Conservation (phyloP, 2,113 vertebrate genomes). For the Ifrita kowaldi region DNA sequence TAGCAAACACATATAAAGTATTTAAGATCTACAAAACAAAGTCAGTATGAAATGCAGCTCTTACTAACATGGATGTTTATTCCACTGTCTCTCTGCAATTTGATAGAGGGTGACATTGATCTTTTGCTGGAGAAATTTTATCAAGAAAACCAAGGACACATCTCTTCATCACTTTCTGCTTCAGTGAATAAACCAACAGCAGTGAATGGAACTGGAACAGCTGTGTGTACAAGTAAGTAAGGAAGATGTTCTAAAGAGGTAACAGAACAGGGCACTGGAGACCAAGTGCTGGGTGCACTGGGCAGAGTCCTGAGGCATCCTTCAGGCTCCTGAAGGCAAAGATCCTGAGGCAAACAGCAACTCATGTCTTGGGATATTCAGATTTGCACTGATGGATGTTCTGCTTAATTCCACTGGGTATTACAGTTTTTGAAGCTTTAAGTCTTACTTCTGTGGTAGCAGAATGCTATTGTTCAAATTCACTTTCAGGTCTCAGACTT, state of each 20-base stretch:
- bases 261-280: not conserved
- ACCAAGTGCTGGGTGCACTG: not conserved
- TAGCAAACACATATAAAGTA: not conserved
- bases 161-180: constrained; percentile 68
- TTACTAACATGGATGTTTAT: not conserved
- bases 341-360: not conserved
- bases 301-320: not conserved
- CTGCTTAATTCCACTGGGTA: not conserved
- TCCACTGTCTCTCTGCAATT: not conserved
- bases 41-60: not conserved
- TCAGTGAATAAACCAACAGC: constrained; percentile 31
- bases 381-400: not conserved
- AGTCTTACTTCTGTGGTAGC: not conserved
- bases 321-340: not conserved
- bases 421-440: not conserved
- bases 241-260: not conserved
- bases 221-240: constrained; percentile 69
- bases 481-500: not conserved
- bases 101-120: constrained; percentile 88
- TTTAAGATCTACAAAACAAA: not conserved
- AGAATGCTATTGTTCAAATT: not conserved
- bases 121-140: constrained; percentile 83
- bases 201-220: constrained; percentile 28
- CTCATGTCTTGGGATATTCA: not conserved
- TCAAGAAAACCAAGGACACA: constrained; percentile 76